These are phyloP conservation scores for Lagodon rhomboides DNA, from an alignment of 2,797 vertebrate genomes.

Conservation along the genomic window DNA sequence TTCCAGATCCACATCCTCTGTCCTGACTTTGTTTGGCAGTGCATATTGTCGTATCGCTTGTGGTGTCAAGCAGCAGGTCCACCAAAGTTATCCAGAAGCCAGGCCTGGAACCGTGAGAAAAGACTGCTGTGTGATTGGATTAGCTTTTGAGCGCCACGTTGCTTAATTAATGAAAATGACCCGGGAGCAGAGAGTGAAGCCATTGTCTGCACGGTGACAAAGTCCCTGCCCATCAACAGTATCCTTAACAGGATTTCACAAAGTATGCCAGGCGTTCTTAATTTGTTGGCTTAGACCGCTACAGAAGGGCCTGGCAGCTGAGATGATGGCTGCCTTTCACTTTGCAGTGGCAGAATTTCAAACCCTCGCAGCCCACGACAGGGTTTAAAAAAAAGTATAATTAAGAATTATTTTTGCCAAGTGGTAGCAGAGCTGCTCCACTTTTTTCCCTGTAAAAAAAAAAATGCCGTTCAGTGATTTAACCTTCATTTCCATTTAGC, in stretches of 20 bases:
- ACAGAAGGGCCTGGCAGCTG: slow-evolving; percentile 60
- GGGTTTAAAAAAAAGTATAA: slow-evolving; percentile 48
- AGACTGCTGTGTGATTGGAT: slow-evolving; percentile 80
- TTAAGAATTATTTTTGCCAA: slow-evolving; percentile 26
- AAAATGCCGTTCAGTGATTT: slow-evolving; percentile 31
- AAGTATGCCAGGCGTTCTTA: slow-evolving; percentile 80
- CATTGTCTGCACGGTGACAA: slow-evolving; percentile 80
- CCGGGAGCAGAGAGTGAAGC: slow-evolving; percentile 73
- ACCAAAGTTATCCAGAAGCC: slow-evolving; percentile 74
- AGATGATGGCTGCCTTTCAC: slow-evolving; percentile 47
- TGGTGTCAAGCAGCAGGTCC: slow-evolving; percentile 66
- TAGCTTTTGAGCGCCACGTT: slow-evolving; percentile 80
- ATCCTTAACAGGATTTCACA: slow-evolving; percentile 84
- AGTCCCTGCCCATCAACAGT: slow-evolving; percentile 78
- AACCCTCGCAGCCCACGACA: slow-evolving; percentile 50
- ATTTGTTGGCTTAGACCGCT: slow-evolving; percentile 77
- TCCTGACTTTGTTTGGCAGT: slow-evolving; percentile 53
- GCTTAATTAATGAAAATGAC: slow-evolving; percentile 87
- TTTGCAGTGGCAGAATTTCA: slow-evolving; percentile 57
- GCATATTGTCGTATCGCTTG: slow-evolving; percentile 69
- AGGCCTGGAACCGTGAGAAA: slow-evolving; percentile 82
- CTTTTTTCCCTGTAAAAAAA: slow-evolving; percentile 5
- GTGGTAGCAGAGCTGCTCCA: slow-evolving; percentile 16
- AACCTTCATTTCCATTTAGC: slow-evolving; percentile 46
- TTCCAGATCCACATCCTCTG: slow-evolving; percentile 45